Evolutionary conservation across 1,140 invertebrate genomes (phyloP).

Genomic region (Pomacea maculata): DNA sequence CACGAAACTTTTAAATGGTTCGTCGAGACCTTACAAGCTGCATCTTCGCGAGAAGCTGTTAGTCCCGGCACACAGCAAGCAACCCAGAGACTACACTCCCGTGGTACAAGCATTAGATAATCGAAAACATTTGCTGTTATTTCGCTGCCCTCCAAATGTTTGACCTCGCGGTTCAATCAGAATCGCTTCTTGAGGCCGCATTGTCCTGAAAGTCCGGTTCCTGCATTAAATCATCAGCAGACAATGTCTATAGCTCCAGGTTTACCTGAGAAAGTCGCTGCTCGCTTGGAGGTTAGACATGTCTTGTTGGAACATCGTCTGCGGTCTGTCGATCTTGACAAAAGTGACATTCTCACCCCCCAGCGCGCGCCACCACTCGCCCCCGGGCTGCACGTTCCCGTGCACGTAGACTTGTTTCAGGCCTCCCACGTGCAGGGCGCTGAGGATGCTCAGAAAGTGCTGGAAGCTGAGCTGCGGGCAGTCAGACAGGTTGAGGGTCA

Average conservation of each 20-base stretch:
- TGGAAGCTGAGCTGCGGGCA: background rate
- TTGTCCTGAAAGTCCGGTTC: background rate
- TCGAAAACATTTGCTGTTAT: too few relatives aligned
- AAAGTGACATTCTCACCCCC: constrained; percentile 22
- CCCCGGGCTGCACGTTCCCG: constrained; percentile 5
- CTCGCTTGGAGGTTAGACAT: background rate
- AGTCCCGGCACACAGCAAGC: too few relatives aligned
- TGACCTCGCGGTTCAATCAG: background rate
- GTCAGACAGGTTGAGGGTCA: background rate
- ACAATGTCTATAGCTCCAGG: too few relatives aligned
- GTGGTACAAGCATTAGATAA: too few relatives aligned
- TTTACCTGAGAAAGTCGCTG: background rate
- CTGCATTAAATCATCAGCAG: too few relatives aligned
- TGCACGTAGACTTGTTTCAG: constrained; percentile 26
- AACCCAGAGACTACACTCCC: too few relatives aligned
- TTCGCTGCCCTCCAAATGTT: background rate
- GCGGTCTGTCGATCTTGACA: constrained; percentile 17
- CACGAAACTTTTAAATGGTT: too few relatives aligned
- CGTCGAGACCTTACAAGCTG: too few relatives aligned
- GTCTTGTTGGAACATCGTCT: constrained; percentile 23
- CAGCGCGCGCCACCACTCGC: constrained; percentile 21
- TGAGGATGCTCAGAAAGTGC: constrained; percentile 24
- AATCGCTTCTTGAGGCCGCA: background rate
- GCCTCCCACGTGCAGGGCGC: constrained; percentile 17
- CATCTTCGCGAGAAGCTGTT: too few relatives aligned